Evolutionary conservation across 2,797 vertebrate species (phyloP), one percentile per base, ranked within the genome.

Genomic region (Masticophis lateralis): DNA sequence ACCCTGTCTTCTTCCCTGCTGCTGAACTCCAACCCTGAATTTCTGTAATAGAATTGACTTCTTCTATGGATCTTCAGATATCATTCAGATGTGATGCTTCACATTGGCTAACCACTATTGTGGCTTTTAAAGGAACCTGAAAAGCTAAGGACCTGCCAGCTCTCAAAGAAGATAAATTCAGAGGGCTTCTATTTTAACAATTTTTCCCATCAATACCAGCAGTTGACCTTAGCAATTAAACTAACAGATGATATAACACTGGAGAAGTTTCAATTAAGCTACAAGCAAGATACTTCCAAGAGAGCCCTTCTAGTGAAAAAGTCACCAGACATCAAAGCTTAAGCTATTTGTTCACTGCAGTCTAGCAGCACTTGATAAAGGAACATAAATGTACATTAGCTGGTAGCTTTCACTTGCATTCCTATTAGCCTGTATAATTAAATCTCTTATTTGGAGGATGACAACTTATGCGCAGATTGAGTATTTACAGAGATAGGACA

Each of bases 221-320:
- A 74, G 16, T 74, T 74, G 16, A 37, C 32, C 3, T 37, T 74
- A 91, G 93, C 5, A 94, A 91, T 56, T 91, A 63, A 93, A 94
- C 92, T 57, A 92, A 11, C 28, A 60, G 56, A 93, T 1, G 11
- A 66, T 92, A 93, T 92, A 93, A 94, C 94, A 94, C 79, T 87
- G 90, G 25, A 20, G 5, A 0, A 0, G 27, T 95, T 94, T 94
- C 37, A 95, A 13, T 32, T 92, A 27, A 5, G 92, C 12, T 28
- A 95, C 27, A 93, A 88, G 94, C 88, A 32, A 56, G 55, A 11
- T 89, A 93, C 93, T 92, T 0, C 18, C 91, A 94, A 94, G 10
- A 0, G 0, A 16, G 32, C 53, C 83, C 47, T 89, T 92, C 32
- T 91, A 10, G 6, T 20, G n/a, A 32, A 74, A 74, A 37, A 37